Evolutionary conservation across 2,888 invertebrate species (phyloP).

Genomic region (Drosophila subquinaria): DNA sequence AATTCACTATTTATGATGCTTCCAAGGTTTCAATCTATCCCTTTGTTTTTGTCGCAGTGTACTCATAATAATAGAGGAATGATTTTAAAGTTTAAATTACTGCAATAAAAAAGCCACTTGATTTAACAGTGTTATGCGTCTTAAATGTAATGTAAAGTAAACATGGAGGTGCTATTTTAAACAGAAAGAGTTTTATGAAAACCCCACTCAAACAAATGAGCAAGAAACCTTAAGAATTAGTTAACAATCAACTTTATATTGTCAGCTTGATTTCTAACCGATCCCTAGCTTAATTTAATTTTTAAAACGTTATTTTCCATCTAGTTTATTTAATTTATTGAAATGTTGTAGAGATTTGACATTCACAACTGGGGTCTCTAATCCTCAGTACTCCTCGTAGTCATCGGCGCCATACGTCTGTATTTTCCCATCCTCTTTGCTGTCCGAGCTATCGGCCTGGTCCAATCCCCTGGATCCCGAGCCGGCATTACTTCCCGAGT

Average conservation of each 20-base stretch:
- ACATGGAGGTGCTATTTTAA: no score
- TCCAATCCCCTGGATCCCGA: constrained; percentile 29
- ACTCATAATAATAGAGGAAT: no score
- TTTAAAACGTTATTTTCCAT: background rate
- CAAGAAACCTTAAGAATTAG: background rate
- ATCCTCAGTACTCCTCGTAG: constrained; percentile 55
- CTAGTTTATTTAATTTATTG: constrained; percentile 23
- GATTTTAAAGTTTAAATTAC: no score
- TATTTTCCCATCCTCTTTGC: background rate
- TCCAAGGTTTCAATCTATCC: no score
- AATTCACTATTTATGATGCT: no score
- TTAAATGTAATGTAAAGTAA: no score
- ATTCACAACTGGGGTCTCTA: constrained; percentile 4
- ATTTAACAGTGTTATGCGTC: no score
- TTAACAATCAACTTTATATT: no score
- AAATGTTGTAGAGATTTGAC: background rate
- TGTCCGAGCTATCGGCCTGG: constrained; percentile 2
- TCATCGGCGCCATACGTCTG: constrained; percentile 26
- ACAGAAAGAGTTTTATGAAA: background rate
- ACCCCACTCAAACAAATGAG: no score
- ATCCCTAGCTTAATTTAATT: no score
- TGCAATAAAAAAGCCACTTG: no score
- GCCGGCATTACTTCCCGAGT: constrained; percentile 43
- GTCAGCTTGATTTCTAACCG: background rate
- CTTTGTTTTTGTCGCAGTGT: no score